Base-by-base conservation (phyloP, 2,888 invertebrate genomes). In the Perizoma affinitatum region DNA sequence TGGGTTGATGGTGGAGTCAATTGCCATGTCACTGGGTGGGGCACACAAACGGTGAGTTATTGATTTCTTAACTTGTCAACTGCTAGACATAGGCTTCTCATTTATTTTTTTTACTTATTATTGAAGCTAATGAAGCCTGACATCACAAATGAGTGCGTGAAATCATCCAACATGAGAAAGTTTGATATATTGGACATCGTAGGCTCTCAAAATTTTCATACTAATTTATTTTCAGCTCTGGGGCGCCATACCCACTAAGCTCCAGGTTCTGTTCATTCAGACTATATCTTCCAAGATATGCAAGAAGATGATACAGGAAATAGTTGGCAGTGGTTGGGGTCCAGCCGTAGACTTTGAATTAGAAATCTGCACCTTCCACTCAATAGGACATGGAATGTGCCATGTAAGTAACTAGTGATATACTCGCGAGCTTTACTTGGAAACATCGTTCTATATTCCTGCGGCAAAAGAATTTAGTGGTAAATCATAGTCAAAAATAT, bases 1-100 rank as follows among this genome's bases (percentile, higher is more conserved):
- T 52, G 51, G 38, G 67, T 79, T 4, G 74, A 49, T 0, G 71
- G 9, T 0, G 79, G 75, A 0, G 69, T 82, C 0, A 0, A 2
- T 0, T 50, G 70, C 0, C 69, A 68, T n/a, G 84, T 75, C 4
- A 78, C 84, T 52, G 87, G 87, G 4, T 87, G 85, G 85, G 87
- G 87, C 9, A 76, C 82, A 35, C 78, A 76, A 5, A 61, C 66
- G 61, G 87, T 86, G 54, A 77, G 77, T 74, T 6, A 6, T 11
- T 22, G 8, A 44, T 22, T 6, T 4, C 7, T 4, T 44, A n/a
- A 6, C 22, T 22, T 22, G 22, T 22, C 22, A 22, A 22, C 22
- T 22, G 22, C 22, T 22, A 22, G 22, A 22, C 22, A 22, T 22
- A 22, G 22, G 1, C 22, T 22, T 22, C 22, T 22, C n/a, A n/a